Evolutionary conservation across 2,113 vertebrate genomes (phyloP).

Genomic region (Lophius piscatorius): DNA sequence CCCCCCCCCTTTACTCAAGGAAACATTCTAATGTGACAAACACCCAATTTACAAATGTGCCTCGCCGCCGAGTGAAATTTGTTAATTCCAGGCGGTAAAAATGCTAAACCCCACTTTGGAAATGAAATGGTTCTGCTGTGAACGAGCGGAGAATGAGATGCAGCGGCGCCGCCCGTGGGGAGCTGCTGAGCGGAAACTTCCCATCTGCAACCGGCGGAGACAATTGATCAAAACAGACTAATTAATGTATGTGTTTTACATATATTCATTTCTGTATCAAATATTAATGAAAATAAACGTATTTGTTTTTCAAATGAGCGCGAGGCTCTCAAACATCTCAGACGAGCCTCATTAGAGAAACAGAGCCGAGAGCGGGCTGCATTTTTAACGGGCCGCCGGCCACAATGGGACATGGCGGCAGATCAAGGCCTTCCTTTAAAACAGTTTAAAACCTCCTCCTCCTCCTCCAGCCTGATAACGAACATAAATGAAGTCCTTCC

Average conservation of each 20-base stretch:
- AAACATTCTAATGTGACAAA: constrained; percentile 37
- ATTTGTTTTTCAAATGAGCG: constrained; percentile 79
- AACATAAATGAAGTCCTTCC: not conserved
- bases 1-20: constrained; percentile 34
- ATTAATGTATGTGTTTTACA: constrained; percentile 82
- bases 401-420: constrained; percentile 49
- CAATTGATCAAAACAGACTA: constrained; percentile 80
- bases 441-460: not conserved
- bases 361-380: constrained; percentile 74
- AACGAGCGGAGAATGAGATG: constrained; percentile 70
- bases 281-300: constrained; percentile 78
- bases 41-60: constrained; percentile 40
- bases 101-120: constrained; percentile 71
- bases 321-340: constrained; percentile 77
- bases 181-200: constrained; percentile 63
- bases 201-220: constrained; percentile 68
- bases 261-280: constrained; percentile 80
- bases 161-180: constrained; percentile 62
- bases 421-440: constrained; percentile 35
- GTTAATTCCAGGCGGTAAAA: constrained; percentile 54
- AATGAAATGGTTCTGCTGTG: constrained; percentile 73
- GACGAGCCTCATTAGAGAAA: constrained; percentile 78
- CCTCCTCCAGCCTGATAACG: constrained; percentile 1
- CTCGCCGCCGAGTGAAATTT: constrained; percentile 33
- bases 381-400: constrained; percentile 74